phyloP scores from a whole-genome alignment of 2,113 vertebrate genomes.

The Galbula dea region DNA sequence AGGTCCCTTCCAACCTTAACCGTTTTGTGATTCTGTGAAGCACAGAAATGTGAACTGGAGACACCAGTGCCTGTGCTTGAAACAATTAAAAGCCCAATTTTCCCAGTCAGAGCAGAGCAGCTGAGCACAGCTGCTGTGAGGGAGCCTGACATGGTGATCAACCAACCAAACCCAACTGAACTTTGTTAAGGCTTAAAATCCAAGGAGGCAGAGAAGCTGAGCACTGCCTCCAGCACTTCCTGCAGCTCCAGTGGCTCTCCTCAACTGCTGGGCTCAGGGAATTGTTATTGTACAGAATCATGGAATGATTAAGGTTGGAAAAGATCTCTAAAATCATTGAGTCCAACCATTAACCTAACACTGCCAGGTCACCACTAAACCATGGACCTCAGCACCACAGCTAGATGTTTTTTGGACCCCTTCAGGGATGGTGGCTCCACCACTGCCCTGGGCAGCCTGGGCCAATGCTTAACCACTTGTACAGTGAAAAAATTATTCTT shows the following conservation, averaged over 20 bases:
- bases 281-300: background rate
- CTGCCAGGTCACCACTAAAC: too few relatives aligned
- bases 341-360: too few relatives aligned
- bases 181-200: background rate
- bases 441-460: too few relatives aligned
- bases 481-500: too few relatives aligned
- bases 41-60: rapidly evolving
- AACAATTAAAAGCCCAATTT: background rate
- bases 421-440: too few relatives aligned
- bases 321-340: too few relatives aligned
- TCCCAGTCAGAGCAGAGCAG: rapidly evolving
- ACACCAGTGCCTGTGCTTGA: rapidly evolving
- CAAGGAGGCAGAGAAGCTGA: background rate
- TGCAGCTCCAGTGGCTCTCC: rapidly evolving
- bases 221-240: rapidly evolving
- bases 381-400: too few relatives aligned
- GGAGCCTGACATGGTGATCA: background rate
- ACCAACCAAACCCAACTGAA: background rate
- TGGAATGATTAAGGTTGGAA: too few relatives aligned
- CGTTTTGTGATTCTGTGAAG: background rate
- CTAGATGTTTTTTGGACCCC: too few relatives aligned
- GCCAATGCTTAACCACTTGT: too few relatives aligned
- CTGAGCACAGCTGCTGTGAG: rapidly evolving
- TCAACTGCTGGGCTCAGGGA: rapidly evolving
- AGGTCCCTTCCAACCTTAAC: too few relatives aligned